Base-by-base conservation (phyloP, 1,140 invertebrate genomes). In the Chironomus striatipennis region DNA sequence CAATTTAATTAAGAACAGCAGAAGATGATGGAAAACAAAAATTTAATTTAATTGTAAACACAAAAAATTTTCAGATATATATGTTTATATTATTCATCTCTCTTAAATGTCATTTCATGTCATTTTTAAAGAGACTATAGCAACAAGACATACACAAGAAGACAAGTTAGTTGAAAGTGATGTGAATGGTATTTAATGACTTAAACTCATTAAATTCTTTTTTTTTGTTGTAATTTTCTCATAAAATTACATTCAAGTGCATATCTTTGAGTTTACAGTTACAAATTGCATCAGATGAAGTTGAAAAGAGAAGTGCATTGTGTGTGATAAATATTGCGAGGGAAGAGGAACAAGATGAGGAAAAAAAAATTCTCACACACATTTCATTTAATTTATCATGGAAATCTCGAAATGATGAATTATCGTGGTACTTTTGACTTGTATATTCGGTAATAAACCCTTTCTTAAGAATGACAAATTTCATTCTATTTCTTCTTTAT, bases 131-230 rank as follows among this genome's bases (percentile, higher is more conserved):
- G n/a, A 57, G 47, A 57, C 8, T 15, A 57, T 12, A 57, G n/a
- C 9, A 57, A 57, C 12, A 57, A 57, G 47, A n/a, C 12, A 34
- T n/a, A 5, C 9, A 57, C n/a, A 57, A 57, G 12, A 57, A 57
- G 47, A 57, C 47, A 57, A 57, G 47, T n/a, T n/a, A 57, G 47
- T 57, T 57, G n/a, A 57, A 57, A 57, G 47, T 57, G 43, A 47
- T 47, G 15, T 47, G 43, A 47, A 47, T 47, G 43, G 43, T 47
- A 47, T 47, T 47, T 57, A 57, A 57, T 57, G 47, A 57, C 47
- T 57, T 57, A 12, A 57, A 57, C 47, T 57, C 47, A 57, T 57
- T 57, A 57, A 57, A 57, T 57, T 57, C 47, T 57, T 57, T 47
- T 43, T 43, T 7, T 47, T 47, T 47, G 8, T 47, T 47, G 24